Evolutionary conservation across 2,797 vertebrate species (phyloP), one percentile per base, ranked within the genome.

Genomic region (Rhodeus uyekii): DNA sequence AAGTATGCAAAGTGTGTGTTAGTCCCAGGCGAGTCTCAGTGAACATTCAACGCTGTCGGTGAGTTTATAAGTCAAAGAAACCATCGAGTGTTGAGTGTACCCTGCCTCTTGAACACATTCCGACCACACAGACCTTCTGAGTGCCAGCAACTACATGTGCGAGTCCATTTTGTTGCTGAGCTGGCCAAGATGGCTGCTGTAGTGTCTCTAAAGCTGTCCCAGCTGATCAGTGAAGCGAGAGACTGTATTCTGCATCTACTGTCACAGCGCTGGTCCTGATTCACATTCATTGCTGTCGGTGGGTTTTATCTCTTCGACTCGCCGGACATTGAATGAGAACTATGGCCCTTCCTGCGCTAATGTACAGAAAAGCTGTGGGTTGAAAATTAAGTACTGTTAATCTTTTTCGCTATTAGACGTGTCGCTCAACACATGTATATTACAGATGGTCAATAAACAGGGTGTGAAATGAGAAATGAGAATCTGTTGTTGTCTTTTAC

Each of bases 31-130:
- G 85, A 89, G 90, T 90, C 42, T 92, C 93, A 94, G 94, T 84
- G 96, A 99, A 99, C 98, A 99, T 99, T 99, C 98, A 99, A 98
- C 97, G 97, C 98, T 99, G 98, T 99, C 97, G 97, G 97, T 99
- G 97, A 99, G 97, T 99, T 99, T 98, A 92, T 90, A 90, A 91
- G 89, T 93, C 85, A 91, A 87, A 94, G 91, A 97, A 98, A 98
- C 98, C 97, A 99, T 97, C 96, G 96, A 96, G 94, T 95, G 97
- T 97, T 98, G 98, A 97, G 94, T 99, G 98, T 97, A 98, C 96
- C 96, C 94, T 95, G 92, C 83, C 55, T 80, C 90, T 90, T 86
- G 91, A 91, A 85, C 80, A 76, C 60, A 76, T 67, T 13, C 79
- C 13, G 50, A 61, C 81, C 76, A 71, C 76, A 74, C 63, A 13